phyloP scores from a whole-genome alignment of 2,888 invertebrate species.

The Opisthograptis luteolata region DNA sequence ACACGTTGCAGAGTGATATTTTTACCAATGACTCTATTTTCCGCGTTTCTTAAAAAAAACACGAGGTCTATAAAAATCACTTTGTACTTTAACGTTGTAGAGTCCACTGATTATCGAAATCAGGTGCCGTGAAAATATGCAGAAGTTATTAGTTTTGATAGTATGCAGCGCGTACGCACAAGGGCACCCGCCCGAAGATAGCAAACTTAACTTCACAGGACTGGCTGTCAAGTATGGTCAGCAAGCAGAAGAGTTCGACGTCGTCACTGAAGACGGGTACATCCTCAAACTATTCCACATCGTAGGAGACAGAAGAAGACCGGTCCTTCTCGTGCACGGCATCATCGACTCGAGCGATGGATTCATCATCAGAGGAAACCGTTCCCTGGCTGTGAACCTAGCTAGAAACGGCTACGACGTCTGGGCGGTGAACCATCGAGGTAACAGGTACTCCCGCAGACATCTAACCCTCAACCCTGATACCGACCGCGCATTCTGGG shows the following conservation, averaged over 20 bases:
- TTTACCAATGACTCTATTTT: too few species aligned
- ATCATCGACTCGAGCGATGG: slow-evolving; percentile 49
- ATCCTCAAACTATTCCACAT: slow-evolving; percentile 47
- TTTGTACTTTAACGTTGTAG: background rate
- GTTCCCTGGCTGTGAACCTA: slow-evolving; percentile 49
- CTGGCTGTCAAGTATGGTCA: slow-evolving; percentile 51
- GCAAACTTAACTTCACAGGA: slow-evolving; percentile 44
- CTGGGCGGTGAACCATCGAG: slow-evolving; percentile 71
- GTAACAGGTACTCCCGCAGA: slow-evolving; percentile 82
- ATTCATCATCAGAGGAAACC: slow-evolving; percentile 47
- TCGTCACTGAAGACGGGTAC: slow-evolving; percentile 55
- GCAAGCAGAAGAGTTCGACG: slow-evolving; percentile 43
- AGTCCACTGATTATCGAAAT: background rate
- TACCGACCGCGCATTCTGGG: slow-evolving; percentile 67
- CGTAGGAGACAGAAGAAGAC: slow-evolving; percentile 37
- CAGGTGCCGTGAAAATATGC: background rate
- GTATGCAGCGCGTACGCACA: slow-evolving; percentile 17
- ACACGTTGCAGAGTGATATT: too few species aligned
- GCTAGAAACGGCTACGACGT: slow-evolving; percentile 79
- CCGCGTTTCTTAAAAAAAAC: too few species aligned
- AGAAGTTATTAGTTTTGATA: slow-evolving; percentile 3
- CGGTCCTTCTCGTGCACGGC: slow-evolving; percentile 55
- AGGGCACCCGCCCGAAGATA: slow-evolving; percentile 42
- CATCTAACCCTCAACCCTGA: slow-evolving; percentile 73
- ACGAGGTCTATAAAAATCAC: background rate